Base-by-base conservation (phyloP, 1,140 invertebrate species). In the Psilanteris sp. region DNA sequence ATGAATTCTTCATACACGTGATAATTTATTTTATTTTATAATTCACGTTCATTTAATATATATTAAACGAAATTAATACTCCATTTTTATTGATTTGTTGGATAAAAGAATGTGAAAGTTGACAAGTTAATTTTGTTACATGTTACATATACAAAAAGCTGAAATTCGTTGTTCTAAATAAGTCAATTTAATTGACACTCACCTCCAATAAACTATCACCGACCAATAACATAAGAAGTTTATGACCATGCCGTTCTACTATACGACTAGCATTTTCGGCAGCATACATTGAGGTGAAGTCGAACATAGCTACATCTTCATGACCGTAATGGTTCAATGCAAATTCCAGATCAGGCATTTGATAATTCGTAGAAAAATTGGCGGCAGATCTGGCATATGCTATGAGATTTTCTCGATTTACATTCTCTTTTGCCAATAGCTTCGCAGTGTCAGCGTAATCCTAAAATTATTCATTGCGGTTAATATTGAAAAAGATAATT, bases 281-380 rank as follows among this genome's bases (percentile, higher is more conserved):
- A 2, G 96, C 96, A 89, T 97, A 99, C 95, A 99, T 97, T 0
- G 97, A 98, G 0, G 98, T 99, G 84, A 99, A 99, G 88, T 99
- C 98, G 88, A 99, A 99, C 92, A 99, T 97, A n/a, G 97, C 97
- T 0, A 99, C 96, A 88, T 99, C 98, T 1, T 97, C 95, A 84
- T 98, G 95, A 1, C 97, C 96, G 84, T 98, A 98, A 88, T 99
- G 97, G 90, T 99, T 99, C 0, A 98, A 94, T 1, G 98, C 97
- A 89, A 98, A 99, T 84, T 99, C 96, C 57, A 96, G 89, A 67
- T 94, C 90, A 20, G 95, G 94, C 88, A 99, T 92, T 83, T 95
- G 92, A 83, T 96, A 94, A 83, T 96, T 93, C 0, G 98, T 99
- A 3, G 97, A 97, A 89, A 98, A 98, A 82, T 97, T 92, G 0